Conservation (phyloP, 53 echinoderm and acorn worm species). For the Henricia sp. region DNA sequence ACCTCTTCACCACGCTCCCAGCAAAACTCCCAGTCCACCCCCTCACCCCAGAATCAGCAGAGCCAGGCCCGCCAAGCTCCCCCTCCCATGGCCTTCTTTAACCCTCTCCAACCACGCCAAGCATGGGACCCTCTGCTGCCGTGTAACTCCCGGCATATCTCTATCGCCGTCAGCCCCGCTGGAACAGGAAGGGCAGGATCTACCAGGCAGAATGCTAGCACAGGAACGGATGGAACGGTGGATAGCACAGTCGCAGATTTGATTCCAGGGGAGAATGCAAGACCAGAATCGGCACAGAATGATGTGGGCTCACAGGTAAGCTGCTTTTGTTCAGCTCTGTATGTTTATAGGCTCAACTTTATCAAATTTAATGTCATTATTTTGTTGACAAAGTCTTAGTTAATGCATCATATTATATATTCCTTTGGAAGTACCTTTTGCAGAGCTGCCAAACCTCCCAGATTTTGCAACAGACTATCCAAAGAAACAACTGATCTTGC, state of each 20-base stretch:
- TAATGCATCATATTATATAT: no score
- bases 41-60: conserved; percentile 21
- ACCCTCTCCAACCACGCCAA: conserved; percentile 56
- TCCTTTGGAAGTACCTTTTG: no score
- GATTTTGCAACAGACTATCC: no score
- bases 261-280: conserved; percentile 32
- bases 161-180: conserved; percentile 18
- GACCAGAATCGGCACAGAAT: conserved; percentile 14
- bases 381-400: no score
- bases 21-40: conserved; percentile 50
- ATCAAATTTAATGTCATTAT: no score
- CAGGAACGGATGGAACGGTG: conserved; percentile 16
- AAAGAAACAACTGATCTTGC: no score
- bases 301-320: conserved; percentile 16
- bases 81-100: conserved; percentile 67
- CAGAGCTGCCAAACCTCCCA: no score
- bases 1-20: conserved; percentile 29
- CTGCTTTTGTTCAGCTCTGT: not conserved
- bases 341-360: no score
- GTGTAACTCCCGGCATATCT: conserved; percentile 86
- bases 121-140: conserved; percentile 91
- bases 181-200: conserved; percentile 55
- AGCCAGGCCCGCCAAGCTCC: not conserved
- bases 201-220: not conserved
- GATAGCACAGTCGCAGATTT: not conserved